These are phyloP conservation scores for Nyctereutes procyonoides DNA, from an alignment of 2,113 vertebrate species.

Conservation along the genomic window DNA sequence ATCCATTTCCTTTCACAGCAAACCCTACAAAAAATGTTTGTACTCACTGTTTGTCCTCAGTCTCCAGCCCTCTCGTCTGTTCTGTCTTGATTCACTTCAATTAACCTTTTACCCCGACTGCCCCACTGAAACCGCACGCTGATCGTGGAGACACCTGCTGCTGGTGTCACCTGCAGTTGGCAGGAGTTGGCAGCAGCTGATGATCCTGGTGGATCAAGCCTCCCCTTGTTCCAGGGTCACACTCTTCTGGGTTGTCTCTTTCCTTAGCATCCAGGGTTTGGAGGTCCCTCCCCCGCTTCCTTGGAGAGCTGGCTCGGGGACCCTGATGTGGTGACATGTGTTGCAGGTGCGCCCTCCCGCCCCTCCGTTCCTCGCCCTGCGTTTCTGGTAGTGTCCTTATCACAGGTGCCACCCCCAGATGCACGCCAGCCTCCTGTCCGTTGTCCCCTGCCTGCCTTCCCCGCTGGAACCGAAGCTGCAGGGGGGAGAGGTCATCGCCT, in stretches of 20 bases:
- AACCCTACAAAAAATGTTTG: background rate
- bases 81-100: background rate
- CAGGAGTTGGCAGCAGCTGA: background rate
- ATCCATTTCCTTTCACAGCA: background rate
- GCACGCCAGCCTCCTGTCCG: accelerated
- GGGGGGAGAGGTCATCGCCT: too few relatives aligned
- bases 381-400: accelerated
- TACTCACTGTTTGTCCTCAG: background rate
- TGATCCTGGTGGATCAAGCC: background rate
- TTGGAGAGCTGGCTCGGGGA: accelerated
- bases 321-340: accelerated
- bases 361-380: accelerated
- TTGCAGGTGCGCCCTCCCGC: accelerated
- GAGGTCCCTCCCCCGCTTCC: background rate
- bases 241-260: background rate
- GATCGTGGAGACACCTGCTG: background rate
- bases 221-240: background rate
- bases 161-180: background rate
- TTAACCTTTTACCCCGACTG: background rate
- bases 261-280: background rate
- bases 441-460: accelerated
- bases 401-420: too few relatives aligned
- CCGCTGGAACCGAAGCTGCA: too few relatives aligned
- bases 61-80: background rate
- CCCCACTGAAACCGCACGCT: background rate